These are phyloP conservation scores for Athalia rosae DNA, from an alignment of 2,888 invertebrate genomes.

Conservation along the genomic window DNA sequence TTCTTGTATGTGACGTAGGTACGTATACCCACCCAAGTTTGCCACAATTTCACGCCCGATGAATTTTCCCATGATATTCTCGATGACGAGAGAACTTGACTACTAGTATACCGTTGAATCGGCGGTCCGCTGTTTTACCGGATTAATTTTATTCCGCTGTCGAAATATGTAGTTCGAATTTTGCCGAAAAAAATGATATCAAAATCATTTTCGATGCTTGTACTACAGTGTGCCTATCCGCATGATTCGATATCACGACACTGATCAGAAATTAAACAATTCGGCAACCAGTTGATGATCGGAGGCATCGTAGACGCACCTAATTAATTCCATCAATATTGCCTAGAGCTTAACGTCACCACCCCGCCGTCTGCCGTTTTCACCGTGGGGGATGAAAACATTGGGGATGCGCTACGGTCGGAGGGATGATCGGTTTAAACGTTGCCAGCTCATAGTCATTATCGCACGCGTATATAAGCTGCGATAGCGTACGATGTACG, in stretches of 20 bases:
- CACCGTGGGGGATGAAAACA: neutral
- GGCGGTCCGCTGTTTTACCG: no score
- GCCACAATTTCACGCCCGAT: constrained; percentile 21
- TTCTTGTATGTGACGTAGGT: no score
- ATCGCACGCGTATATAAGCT: constrained; percentile 50
- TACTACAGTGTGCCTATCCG: no score
- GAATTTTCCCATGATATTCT: neutral
- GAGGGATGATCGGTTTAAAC: constrained; percentile 55
- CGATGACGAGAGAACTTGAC: neutral
- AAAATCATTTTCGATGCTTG: no score
- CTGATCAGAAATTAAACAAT: neutral
- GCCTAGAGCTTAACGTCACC: constrained; percentile 43
- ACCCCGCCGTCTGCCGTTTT: constrained; percentile 39
- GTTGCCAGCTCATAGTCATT: constrained; percentile 57
- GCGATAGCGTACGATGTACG: constrained; percentile 35
- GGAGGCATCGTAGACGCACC: constrained; percentile 13
- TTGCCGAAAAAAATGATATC: no score
- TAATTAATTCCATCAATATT: constrained; percentile 52
- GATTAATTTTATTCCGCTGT: no score
- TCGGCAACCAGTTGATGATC: constrained; percentile 14
- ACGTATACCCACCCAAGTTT: no score
- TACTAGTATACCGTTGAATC: no score
- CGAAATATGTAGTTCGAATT: no score
- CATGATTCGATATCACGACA: no score
- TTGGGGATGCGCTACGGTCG: constrained; percentile 26